Percentiles rank a stretch among this genome's conserved stretches.
Conservation (phyloP, 2,113 vertebrate genomes). For the Cyphomyrus discorhynchus region DNA sequence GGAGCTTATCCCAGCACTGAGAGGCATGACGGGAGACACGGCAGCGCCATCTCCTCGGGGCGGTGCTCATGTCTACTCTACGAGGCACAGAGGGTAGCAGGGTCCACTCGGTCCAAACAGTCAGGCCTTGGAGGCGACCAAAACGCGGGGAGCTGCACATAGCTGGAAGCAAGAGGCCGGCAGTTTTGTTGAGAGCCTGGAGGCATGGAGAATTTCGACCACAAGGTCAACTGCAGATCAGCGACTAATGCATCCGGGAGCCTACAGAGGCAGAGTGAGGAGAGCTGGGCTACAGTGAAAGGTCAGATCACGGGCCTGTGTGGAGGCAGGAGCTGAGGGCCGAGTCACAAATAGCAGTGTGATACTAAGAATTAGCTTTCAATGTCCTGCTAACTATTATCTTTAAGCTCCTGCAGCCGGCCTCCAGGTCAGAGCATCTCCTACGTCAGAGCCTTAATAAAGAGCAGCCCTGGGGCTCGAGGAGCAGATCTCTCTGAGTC, state of each 20-base stretch:
- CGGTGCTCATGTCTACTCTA: not conserved
- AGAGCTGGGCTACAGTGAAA: not conserved
- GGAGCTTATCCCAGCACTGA: not conserved
- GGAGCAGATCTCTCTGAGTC: not conserved
- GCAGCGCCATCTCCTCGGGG: not conserved
- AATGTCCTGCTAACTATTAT: not conserved
- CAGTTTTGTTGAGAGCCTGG: not conserved
- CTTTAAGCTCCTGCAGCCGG: not conserved
- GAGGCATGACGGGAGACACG: not conserved
- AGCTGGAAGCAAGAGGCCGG: not conserved
- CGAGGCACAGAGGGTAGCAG: not conserved
- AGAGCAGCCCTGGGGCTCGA: not conserved
- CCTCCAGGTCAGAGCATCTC: not conserved
- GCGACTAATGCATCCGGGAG: not conserved
- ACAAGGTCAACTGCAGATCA: conserved; percentile 1
- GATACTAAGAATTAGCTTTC: not conserved
- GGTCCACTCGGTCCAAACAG: not conserved
- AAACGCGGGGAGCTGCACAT: not conserved
- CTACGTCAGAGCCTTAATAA: not conserved
- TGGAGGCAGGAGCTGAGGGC: not conserved
- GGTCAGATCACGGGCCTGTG: not conserved
- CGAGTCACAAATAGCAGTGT: not conserved
- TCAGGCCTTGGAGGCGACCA: not conserved
- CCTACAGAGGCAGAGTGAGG: not conserved
- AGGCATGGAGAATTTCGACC: not conserved